A percentile compares a stretch with the other conserved stretches of the same genome.
Conservation (phyloP, 1,140 invertebrate species). For the Brachionus manjavacas region DNA sequence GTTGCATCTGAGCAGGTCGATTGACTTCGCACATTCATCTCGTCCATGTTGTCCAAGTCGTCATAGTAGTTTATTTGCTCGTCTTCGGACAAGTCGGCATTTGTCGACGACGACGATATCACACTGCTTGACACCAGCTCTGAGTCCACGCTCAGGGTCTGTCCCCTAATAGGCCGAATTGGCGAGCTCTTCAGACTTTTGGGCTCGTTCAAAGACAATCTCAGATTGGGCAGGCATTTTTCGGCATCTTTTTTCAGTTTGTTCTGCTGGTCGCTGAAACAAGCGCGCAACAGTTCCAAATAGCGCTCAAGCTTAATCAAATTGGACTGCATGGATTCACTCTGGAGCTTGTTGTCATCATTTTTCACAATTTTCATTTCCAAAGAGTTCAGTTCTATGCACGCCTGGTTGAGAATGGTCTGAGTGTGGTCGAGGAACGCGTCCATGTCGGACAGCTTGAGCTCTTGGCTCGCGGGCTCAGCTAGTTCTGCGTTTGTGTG, state of each 20-base stretch:
- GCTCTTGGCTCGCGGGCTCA: background rate
- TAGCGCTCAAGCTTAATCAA: background rate
- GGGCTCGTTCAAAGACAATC: background rate
- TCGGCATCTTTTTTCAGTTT: background rate
- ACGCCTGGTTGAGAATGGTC: background rate
- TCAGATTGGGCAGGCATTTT: constrained; percentile 19
- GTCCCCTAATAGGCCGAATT: background rate
- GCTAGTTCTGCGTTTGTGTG: background rate
- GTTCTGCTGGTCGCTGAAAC: background rate
- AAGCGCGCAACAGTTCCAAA: background rate
- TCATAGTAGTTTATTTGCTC: constrained; percentile 41
- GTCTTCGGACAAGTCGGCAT: constrained; percentile 38
- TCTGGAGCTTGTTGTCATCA: background rate
- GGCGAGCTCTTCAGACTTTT: background rate
- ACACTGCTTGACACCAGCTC: constrained; percentile 27
- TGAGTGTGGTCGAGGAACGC: background rate
- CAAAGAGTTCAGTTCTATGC: background rate
- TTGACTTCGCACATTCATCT: background rate
- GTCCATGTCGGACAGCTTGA: background rate
- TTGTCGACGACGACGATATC: constrained; percentile 7
- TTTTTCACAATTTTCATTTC: background rate
- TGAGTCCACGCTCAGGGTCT: background rate
- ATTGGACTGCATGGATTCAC: background rate
- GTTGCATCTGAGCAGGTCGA: background rate
- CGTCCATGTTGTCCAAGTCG: background rate